Evolutionary conservation across 2,888 invertebrate species (phyloP), one percentile per base, ranked within the genome.

Genomic region (Archips crataeganus): DNA sequence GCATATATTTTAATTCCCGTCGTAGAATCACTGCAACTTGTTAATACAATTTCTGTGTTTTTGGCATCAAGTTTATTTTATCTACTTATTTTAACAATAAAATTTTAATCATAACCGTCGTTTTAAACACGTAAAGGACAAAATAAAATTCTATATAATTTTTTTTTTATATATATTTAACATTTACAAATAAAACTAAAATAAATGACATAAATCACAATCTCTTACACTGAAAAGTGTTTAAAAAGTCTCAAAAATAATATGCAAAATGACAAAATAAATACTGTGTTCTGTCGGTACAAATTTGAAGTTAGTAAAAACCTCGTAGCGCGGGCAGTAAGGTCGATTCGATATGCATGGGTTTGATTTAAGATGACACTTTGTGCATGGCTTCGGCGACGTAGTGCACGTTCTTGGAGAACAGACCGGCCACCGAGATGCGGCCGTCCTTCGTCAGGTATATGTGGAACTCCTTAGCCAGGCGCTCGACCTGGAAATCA

Each of bases 381-480:
- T 97, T 95, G 90, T 99, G 98, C 81, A 99, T 98, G 75, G 98
- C 98, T 77, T 98, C 95, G 1, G 99, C 99, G 76, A 99, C 94
- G 89, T 99, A 99, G 77, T 97, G 97, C 0, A 99, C 99, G 93
- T 99, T 99, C 87, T 97, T 97, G 3, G 98, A 97, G 1, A 98
- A 97, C 6, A 99, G 97, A 70, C 99, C 99, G 71, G 99, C 99
- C 94, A 99, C 98, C 3, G 99, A 99, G 90, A 99, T 99, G 81
- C 99, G 97, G 0, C 99, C 99, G 91, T 99, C 99, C 90, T 98
- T 98, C 0, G 99, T 99, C 79, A 99, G 94, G 90, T 98, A 99
- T 79, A 99, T 95, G 88, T 98, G 98, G 94, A 97, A 98, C 42
- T 99, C 97, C 85, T 98, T 98, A 0, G 96, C 98, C 65, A 99